Evolutionary conservation across 1,140 invertebrate genomes (phyloP), one percentile per base, ranked within the genome.

Genomic region (Tenebrio molitor): DNA sequence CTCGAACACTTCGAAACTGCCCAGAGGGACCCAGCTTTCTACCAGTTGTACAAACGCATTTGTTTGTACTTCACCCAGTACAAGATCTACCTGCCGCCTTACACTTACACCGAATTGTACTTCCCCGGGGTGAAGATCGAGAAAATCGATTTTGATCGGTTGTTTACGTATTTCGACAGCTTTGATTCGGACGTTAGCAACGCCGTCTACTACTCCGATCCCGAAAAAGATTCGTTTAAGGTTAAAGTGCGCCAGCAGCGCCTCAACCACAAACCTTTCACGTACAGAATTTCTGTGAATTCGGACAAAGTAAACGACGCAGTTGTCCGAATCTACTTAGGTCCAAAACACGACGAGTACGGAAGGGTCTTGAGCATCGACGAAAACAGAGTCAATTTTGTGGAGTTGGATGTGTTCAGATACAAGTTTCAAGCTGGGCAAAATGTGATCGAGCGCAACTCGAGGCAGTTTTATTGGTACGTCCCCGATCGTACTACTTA

Each of bases 101-200:
- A 93, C 83, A 87, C 84, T 4, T 81, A 84, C 33, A 85, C 88
- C 7, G 87, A 92, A 64, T 65, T 81, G 91, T 69, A 69, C 71
- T 90, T 87, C 80, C 86, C 88, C 3, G 81, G 80, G 86, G 85
- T 93, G 14, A 88, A 87, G 76, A 85, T 93, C 71, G 86, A 90
- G 71, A 86, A 86, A 33, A 84, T 93, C 2, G 77, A 81, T 0
- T 85, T 90, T 4, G 89, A 90, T 81, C 86, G 88, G 34, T 81
- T 94, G 4, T 84, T 87, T 14, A 93, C 92, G 12, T 93, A 88
- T 81, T 92, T 92, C 81, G 90, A 93, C 44, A 84, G 91, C 23
- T 89, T 88, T 75, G 88, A 91, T 76, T 75, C 90, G 10, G 88
- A 91, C 73, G 87, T 92, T 25, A 89, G 86, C 77, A 91, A 92